Evolutionary conservation across 2,113 vertebrate species (phyloP), one percentile per base, ranked within the genome.

Genomic region (Rhegmatorhina hoffmannsi): DNA sequence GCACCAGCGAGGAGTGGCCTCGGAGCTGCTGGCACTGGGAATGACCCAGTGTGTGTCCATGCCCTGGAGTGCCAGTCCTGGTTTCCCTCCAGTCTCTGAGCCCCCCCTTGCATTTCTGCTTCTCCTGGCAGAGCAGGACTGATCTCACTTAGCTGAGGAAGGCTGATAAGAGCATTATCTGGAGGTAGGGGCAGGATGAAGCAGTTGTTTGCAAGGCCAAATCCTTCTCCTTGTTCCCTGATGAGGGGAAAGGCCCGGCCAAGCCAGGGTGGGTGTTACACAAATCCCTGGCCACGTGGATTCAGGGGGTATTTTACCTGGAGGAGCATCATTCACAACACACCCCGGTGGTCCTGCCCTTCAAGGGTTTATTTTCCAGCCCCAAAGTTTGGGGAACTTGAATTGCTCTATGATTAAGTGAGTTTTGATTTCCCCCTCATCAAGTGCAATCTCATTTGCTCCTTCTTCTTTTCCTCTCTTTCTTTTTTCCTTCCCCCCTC

Each of bases 391-490:
- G 21, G 52, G 46, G 64, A 88, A 70, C 52, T 90, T 95, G 90
- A 96, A 96, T 96, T 95, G 79, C 85, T 92, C 60, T 31, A 0
- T 91, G 85, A 94, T 95, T 68, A 90, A 95, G 69, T 93, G 94
- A 70, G 85, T 96, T 96, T 77, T 96, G 80, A 92, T 96, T 97
- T 86, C 63, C 94, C 76, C 90, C 87, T 88, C 16, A 4, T 90
- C 90, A 67, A 90, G 80, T 14, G 15, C 86, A 96, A 97, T 96
- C 94, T 89, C 68, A 70, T 94, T 94, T 93, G 52, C 76, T 94
- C 80, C 55, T 84, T 64, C 75, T 89, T 34, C 67, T 73, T 69
- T 77, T 44, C 47, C 77, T 90, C 84, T 34, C 59, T 81, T 78
- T 36, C 26, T 67, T 58, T 81, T n/a, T 81, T 29, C 9, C 8